Percentiles rank a stretch among this genome's conserved stretches.
phyloP scores from a whole-genome alignment of 2,888 invertebrate species.

The Antheraea yamamai region DNA sequence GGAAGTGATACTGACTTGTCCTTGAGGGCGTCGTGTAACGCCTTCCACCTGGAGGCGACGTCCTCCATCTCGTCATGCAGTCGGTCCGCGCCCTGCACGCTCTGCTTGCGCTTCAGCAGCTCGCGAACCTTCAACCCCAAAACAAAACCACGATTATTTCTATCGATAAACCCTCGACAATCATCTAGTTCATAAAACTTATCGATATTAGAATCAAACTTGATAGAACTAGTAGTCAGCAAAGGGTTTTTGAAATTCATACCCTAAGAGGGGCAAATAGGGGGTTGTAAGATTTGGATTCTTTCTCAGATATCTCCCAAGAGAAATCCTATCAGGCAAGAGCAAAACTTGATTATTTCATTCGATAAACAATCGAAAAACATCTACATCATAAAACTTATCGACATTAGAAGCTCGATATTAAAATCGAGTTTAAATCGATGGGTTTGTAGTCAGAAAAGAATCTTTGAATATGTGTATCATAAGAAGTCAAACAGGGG shows the following conservation, averaged over 20 bases:
- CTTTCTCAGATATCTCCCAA: no score
- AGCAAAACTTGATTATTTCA: neutral
- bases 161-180: neutral
- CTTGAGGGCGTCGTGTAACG: slow-evolving; percentile 92
- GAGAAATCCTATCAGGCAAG: no score
- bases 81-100: slow-evolving; percentile 91
- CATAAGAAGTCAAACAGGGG: no score
- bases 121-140: slow-evolving; percentile 85
- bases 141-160: neutral
- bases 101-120: slow-evolving; percentile 91
- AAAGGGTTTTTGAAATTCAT: no score
- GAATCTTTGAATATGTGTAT: no score
- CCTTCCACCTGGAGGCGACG: slow-evolving; percentile 92
- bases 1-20: slow-evolving; percentile 64
- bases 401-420: no score
- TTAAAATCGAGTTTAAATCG: no score
- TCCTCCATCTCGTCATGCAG: slow-evolving; percentile 93
- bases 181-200: neutral
- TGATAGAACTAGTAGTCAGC: no score
- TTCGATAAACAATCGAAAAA: neutral
- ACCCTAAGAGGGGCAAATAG: no score
- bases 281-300: no score
- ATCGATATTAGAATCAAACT: no score
- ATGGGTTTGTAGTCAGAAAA: no score
- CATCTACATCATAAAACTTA: neutral